phyloP scores from a whole-genome alignment of 2,888 invertebrate genomes.

The Sesia bembeciformis region DNA sequence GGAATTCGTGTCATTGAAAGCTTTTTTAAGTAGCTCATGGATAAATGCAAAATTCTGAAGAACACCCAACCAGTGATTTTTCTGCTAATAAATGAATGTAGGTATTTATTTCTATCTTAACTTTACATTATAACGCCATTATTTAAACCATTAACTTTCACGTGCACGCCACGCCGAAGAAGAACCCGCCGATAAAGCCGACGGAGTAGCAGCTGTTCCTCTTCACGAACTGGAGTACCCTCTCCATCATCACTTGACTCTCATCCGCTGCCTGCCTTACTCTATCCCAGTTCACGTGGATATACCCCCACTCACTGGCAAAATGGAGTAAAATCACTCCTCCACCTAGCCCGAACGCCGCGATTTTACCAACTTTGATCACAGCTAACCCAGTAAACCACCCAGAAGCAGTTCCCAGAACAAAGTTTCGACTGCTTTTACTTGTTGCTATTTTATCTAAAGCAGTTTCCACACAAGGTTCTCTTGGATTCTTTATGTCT shows the following conservation, averaged over 20 bases:
- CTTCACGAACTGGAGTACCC: constrained; percentile 75
- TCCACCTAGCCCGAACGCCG: constrained; percentile 91
- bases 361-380: constrained; percentile 89
- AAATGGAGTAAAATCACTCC: constrained; percentile 90
- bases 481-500: constrained; percentile 19
- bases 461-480: constrained; percentile 29
- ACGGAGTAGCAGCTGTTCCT: constrained; percentile 81
- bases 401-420: constrained; percentile 44
- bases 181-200: constrained; percentile 88
- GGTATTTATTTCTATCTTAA: too few species aligned
- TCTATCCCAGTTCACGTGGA: constrained; percentile 91
- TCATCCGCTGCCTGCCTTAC: constrained; percentile 83
- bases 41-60: too few species aligned
- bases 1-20: too few species aligned
- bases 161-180: constrained; percentile 84
- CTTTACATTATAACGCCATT: too few species aligned
- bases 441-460: constrained; percentile 31
- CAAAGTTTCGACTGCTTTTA: constrained; percentile 32
- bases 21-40: too few species aligned
- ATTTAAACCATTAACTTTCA: constrained; percentile 16
- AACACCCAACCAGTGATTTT: too few species aligned
- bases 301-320: constrained; percentile 90
- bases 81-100: too few species aligned
- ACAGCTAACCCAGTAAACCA: constrained; percentile 84
- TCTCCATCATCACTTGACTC: constrained; percentile 83